phyloP scores from a whole-genome alignment of 2,888 invertebrate species.

The Sussaba pulchella region DNA sequence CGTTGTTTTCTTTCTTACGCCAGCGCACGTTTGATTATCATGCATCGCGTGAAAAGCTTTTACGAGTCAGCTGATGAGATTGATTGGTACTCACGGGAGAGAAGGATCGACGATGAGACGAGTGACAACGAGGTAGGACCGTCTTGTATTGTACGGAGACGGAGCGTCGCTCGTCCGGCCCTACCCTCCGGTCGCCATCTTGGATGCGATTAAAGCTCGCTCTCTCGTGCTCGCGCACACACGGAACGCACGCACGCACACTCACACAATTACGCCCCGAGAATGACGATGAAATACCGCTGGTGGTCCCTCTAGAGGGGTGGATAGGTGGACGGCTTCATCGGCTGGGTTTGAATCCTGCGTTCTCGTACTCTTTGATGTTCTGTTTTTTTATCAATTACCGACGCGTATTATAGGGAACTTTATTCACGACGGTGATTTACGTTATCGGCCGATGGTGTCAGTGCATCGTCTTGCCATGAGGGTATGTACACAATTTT shows the following conservation, averaged over 20 bases:
- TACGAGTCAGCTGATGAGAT: constrained; percentile 23
- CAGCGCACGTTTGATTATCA: not conserved
- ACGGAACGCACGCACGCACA: constrained; percentile 44
- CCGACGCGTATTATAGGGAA: constrained; percentile 14
- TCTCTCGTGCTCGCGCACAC: constrained; percentile 37
- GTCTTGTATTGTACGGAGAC: constrained; percentile 69
- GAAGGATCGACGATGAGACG: constrained; percentile 9
- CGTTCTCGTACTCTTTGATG: not conserved
- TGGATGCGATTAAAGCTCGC: constrained; percentile 74
- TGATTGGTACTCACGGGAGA: constrained; percentile 68
- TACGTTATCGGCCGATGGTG: constrained; percentile 30
- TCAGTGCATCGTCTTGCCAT: too few species aligned
- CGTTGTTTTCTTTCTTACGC: constrained; percentile 1
- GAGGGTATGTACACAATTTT: too few species aligned
- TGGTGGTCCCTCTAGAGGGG: constrained; percentile 39
- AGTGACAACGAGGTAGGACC: constrained; percentile 32
- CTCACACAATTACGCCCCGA: not conserved
- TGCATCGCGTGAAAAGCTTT: constrained; percentile 8
- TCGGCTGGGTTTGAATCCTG: constrained; percentile 17
- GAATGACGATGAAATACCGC: constrained; percentile 28
- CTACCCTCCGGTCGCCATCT: constrained; percentile 82
- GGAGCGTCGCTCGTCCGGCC: constrained; percentile 73
- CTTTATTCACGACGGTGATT: not conserved
- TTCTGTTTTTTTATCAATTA: constrained; percentile 14
- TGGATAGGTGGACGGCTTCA: constrained; percentile 34